Evolutionary conservation across 2,888 invertebrate species (phyloP), one percentile per base, ranked within the genome.

Genomic region (Drosophila eohydei): DNA sequence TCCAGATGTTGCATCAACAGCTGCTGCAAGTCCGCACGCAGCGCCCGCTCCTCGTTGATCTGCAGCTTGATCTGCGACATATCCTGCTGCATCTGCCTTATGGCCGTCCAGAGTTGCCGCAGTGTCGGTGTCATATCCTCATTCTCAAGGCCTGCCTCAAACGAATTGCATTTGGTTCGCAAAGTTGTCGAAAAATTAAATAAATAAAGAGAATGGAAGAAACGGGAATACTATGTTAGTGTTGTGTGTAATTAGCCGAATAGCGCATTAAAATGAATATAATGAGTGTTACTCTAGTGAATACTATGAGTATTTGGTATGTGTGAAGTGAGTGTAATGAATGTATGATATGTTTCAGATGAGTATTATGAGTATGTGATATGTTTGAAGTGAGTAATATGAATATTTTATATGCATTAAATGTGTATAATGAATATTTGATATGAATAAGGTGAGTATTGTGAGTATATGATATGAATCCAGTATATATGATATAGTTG

Each of bases 61-160:
- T 93, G 92, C 74, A 91, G 88, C 84, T 93, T 93, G 68, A 93
- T 92, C 81, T 93, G 93, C 32, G 91, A 90, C 91, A 93, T 92
- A 71, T 93, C 93, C 87, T 92, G 92, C 70, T 93, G 93, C 89
- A 93, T 90, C 82, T 93, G 93, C 8, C 91, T 88, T 36, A 93
- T 92, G 70, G 92, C 90, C 21, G 92, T 91, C 92, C 93, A 93
- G 38, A 93, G 85, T 83, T 93, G 93, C 40, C 92, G 90, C 77
- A 93, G 65, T 7, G 93, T 93, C 26, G 93, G 93, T 44, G 93
- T 93, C 92, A 92, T 92, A 81, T 92, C 93, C 68, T 93, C 93
- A 82, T 93, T 93, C 84, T 93, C 93, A 79, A 93, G 89, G 80
- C 93, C 93, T 93, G 78, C 41, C n/a, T 14, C 52, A 63, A 21